Evolutionary conservation across 2,113 vertebrate species (phyloP).

Genomic region (Lanius ludovicianus): DNA sequence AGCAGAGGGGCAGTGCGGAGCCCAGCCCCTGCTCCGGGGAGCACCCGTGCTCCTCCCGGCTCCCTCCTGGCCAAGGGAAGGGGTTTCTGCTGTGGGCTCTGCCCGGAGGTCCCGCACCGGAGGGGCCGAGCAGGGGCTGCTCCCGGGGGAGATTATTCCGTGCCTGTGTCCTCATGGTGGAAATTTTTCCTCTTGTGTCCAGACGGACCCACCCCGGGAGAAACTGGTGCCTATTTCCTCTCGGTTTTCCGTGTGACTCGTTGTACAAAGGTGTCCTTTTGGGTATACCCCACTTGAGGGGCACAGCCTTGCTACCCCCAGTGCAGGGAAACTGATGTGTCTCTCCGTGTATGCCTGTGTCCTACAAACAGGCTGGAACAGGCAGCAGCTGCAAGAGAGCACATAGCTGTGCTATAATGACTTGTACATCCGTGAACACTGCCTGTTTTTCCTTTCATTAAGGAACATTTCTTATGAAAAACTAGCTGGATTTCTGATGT

Average conservation of each 20-base stretch:
- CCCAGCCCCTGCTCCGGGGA: neutral
- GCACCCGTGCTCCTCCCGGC: neutral
- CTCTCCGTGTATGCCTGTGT: neutral
- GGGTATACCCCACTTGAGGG: neutral
- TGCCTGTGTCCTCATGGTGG: neutral
- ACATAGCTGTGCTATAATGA: neutral
- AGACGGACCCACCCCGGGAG: neutral
- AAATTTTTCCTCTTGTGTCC: neutral
- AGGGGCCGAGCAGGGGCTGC: neutral
- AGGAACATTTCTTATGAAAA: conserved; percentile 5
- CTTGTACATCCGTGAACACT: neutral
- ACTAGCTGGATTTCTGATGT: conserved; percentile 21
- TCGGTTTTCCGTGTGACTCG: neutral
- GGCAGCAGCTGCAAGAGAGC: neutral
- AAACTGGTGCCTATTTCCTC: neutral
- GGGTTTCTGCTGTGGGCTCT: neutral
- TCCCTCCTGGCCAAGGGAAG: neutral
- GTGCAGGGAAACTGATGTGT: neutral
- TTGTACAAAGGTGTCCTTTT: neutral
- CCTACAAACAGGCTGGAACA: neutral
- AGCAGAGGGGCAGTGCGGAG: neutral
- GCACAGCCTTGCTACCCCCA: neutral
- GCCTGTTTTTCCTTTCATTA: conserved; percentile 3
- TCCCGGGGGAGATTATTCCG: neutral
- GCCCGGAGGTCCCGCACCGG: neutral